Percentiles rank a stretch among this genome's conserved stretches.
Evolutionary conservation across 2,113 vertebrate genomes (phyloP).

Genomic region (Astur gentilis): DNA sequence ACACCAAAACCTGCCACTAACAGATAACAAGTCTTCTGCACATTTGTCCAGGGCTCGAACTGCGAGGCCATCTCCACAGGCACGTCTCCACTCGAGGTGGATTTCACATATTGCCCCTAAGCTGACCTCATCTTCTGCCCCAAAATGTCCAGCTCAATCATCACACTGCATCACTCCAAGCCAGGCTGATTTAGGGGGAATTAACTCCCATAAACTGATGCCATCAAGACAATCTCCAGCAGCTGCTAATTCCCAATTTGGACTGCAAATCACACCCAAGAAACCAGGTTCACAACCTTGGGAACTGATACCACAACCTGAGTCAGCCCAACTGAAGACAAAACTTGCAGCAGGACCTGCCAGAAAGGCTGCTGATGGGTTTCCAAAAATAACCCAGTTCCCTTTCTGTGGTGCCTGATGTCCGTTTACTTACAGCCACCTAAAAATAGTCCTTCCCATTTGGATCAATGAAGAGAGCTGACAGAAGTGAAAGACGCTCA

Average conservation of each 20-base stretch:
- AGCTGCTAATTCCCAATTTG: neutral
- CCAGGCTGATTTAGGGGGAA: neutral
- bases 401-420: neutral
- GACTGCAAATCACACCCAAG: neutral
- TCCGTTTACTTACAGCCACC: neutral
- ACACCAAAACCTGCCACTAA: neutral
- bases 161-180: neutral
- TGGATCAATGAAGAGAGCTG: neutral
- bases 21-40: neutral
- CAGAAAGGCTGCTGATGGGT: neutral
- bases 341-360: neutral
- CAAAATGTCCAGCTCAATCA: neutral
- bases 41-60: accelerated
- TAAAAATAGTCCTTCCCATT: conserved; percentile 23
- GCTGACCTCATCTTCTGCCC: neutral
- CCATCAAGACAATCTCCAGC: neutral
- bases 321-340: neutral
- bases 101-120: accelerated
- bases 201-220: neutral
- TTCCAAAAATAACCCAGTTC: conserved; percentile 4
- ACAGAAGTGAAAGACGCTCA: neutral
- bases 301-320: neutral
- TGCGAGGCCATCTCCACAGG: accelerated
- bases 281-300: neutral
- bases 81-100: neutral